Evolutionary conservation across 2,888 invertebrate genomes (phyloP).

Genomic region (Theodoxus fluviatilis): DNA sequence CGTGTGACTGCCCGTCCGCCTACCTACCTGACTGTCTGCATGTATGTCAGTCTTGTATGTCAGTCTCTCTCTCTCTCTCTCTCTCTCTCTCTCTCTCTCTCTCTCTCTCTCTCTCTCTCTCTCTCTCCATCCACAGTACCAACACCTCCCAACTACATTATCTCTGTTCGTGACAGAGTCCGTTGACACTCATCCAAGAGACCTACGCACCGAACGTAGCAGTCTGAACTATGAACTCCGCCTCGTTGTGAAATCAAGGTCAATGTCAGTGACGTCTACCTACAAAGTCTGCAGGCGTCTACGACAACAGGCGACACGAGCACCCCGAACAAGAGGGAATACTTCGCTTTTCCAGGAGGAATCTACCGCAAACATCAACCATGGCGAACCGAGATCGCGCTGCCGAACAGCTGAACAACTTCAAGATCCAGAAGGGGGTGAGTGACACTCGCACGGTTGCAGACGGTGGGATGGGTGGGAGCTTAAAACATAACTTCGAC

Average conservation of each 20-base stretch:
- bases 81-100: neutral
- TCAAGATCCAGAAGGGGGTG: conserved; percentile 50
- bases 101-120: conserved; percentile 12
- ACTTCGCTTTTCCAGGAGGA: too few species aligned
- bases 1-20: conserved; percentile 18
- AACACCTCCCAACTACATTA: too few species aligned
- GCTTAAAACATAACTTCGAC: too few species aligned
- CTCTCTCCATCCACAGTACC: neutral
- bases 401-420: conserved; percentile 54
- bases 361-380: conserved; percentile 23
- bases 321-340: too few species aligned
- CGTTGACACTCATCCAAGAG: conserved; percentile 9
- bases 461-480: too few species aligned
- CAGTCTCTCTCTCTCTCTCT: too few species aligned
- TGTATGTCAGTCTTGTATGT: neutral
- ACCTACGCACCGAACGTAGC: neutral
- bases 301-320: too few species aligned
- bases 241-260: neutral
- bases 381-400: conserved; percentile 56
- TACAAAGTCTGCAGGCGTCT: too few species aligned
- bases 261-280: too few species aligned
- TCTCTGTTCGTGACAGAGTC: too few species aligned
- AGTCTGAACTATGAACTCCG: neutral
- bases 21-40: conserved; percentile 5
- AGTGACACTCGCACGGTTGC: too few species aligned